Conservation (phyloP, 2,113 vertebrate genomes). For the Pipa parva region DNA sequence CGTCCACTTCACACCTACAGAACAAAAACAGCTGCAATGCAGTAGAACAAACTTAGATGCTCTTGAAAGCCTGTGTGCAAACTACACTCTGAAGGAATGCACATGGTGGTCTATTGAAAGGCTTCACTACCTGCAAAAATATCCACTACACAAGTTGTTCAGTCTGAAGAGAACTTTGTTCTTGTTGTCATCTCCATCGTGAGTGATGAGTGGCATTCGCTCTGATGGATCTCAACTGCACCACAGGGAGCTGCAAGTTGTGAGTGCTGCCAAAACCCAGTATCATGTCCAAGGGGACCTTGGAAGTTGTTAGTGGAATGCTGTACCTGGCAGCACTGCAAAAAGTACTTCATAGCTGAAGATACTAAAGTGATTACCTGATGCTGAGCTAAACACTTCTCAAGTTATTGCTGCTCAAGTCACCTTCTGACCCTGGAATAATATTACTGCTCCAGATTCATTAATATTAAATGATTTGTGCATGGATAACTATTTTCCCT, state of each 20-base stretch:
- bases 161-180: neutral
- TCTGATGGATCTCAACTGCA: conserved; percentile 13
- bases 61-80: neutral
- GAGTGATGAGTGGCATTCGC: conserved; percentile 22
- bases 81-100: neutral
- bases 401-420: neutral
- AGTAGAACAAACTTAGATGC: neutral
- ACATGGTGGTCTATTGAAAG: conserved; percentile 8
- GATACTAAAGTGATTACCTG: conserved; percentile 6
- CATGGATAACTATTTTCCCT: neutral
- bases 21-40: neutral
- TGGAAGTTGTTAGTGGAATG: conserved; percentile 7
- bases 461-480: neutral
- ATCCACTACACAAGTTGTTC: neutral
- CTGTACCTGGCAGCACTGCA: conserved; percentile 5
- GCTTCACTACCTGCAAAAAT: neutral
- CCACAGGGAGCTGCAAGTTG: neutral
- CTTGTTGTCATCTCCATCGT: neutral
- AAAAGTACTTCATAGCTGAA: neutral
- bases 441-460: neutral
- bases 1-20: neutral
- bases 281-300: conserved; percentile 1
- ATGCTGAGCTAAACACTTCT: neutral
- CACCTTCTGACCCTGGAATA: neutral
- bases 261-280: neutral